Evolutionary conservation across 1,140 invertebrate genomes (phyloP), one percentile per base, ranked within the genome.

Genomic region (Frieseomelitta varia): DNA sequence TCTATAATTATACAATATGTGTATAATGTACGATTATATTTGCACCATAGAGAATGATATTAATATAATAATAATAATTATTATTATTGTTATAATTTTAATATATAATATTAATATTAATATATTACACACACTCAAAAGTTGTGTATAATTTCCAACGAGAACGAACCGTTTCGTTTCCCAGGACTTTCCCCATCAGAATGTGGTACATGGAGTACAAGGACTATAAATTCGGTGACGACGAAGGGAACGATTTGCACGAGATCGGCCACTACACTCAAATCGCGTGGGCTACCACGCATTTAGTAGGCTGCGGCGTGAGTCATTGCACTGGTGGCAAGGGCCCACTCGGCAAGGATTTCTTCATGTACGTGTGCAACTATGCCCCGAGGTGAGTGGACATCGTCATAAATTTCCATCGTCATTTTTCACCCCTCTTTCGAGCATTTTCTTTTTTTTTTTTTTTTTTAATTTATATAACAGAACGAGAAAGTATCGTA

Each of bases 351-450:
- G 96, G 96, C 65, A 94, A 94, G 78, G 95, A 96, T 8, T 98
- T 96, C 93, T 98, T 96, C 93, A 97, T 97, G 93, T 98, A 98
- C 92, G 96, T 98, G n/a, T 98, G 97, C 93, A 97, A 98, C 94
- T 98, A 98, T 93, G 98, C 97, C 93, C 97, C 97, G 4, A 96
- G 96, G 97, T 98, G 95, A 96, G 96, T 95, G 53, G 21, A 53
- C 17, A 4, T 63, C 55, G 4, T n/a, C 4, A 24, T n/a, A 53
- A 53, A 53, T 34, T 24, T 51, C 19, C 4, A 17, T 68, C 27
- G 34, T 39, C 4, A 39, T 39, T 39, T 39, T 39, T 6, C 39
- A 39, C 39, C 3, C 39, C 0, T 47, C 39, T 47, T 47, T 47
- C 8, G 8, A 0, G 39, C 0, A 47, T 47, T 47, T 47, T 47